Conservation (phyloP, 2,797 vertebrate genomes). For the Anas flavirostris region DNA sequence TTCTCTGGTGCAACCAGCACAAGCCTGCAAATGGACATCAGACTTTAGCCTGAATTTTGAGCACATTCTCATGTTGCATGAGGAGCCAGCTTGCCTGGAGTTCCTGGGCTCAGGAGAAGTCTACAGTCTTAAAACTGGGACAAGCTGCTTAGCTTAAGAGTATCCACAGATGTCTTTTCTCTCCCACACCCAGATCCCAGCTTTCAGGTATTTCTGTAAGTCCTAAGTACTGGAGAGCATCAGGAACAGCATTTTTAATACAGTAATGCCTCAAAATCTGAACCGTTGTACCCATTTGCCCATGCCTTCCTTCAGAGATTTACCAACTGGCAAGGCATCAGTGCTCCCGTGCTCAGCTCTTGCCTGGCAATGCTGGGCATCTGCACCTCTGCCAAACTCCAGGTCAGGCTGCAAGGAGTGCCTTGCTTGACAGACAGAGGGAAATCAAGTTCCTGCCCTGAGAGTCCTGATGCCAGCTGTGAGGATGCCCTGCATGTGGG, state of each 20-base stretch:
- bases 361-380: background rate
- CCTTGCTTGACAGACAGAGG: background rate
- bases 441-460: background rate
- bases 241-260: background rate
- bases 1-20: background rate
- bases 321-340: background rate
- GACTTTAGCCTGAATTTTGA: background rate
- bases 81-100: background rate
- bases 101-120: background rate
- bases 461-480: background rate
- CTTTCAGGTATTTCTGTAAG: background rate
- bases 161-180: background rate
- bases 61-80: background rate
- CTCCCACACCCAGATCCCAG: background rate
- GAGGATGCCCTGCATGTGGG: background rate
- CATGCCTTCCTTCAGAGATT: background rate
- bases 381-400: background rate
- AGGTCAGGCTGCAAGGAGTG: background rate
- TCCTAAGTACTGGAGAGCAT: background rate
- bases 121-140: background rate
- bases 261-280: background rate
- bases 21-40: background rate
- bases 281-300: background rate
- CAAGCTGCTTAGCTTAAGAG: background rate
- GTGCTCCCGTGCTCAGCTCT: background rate